phyloP scores from a whole-genome alignment of 2,797 vertebrate species.

The Limnodromus scolopaceus region DNA sequence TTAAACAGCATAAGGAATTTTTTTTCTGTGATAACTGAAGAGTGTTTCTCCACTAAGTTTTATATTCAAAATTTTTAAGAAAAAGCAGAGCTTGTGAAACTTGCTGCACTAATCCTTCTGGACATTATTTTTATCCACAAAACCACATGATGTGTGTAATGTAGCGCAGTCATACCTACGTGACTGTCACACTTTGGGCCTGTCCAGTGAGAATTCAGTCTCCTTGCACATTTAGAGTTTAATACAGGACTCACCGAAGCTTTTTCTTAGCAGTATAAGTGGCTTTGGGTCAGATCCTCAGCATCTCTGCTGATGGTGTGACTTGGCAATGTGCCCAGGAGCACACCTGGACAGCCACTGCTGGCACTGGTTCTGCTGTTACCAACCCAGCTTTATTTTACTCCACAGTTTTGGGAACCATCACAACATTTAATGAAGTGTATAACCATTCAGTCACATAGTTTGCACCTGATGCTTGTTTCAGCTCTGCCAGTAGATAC shows the following conservation, averaged over 20 bases:
- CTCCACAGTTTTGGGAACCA: neutral
- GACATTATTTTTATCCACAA: neutral
- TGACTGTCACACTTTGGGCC: neutral
- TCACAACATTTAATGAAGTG: neutral
- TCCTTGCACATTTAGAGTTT: neutral
- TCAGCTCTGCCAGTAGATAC: neutral
- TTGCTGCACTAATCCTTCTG: neutral
- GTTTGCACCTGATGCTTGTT: neutral
- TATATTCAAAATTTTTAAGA: neutral
- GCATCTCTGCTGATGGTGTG: neutral
- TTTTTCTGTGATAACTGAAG: conserved; percentile 2
- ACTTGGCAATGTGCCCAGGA: neutral
- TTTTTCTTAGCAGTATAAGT: neutral
- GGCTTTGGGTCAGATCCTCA: neutral
- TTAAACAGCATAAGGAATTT: conserved; percentile 38
- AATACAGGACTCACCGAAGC: neutral
- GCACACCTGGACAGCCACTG: neutral
- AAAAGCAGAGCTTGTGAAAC: neutral
- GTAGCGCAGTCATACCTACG: fast-evolving
- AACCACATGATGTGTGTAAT: fast-evolving
- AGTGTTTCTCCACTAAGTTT: neutral
- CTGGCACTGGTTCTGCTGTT: neutral
- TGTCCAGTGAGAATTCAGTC: neutral
- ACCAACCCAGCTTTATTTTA: neutral
- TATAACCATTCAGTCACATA: neutral